phyloP scores from a whole-genome alignment of 2,888 invertebrate genomes.

The Seira musarum region DNA sequence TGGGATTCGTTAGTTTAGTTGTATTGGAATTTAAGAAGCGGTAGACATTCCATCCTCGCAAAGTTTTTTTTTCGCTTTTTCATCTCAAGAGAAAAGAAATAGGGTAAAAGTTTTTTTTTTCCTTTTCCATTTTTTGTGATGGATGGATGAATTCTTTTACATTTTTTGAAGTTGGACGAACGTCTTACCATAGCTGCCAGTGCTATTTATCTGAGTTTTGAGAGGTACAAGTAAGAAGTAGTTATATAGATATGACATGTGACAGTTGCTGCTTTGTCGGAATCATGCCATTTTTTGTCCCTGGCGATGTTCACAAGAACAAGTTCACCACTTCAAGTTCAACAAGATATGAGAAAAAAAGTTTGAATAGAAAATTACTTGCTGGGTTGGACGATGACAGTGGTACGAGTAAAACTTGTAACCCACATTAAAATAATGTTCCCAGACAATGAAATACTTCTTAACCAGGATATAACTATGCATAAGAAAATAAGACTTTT shows the following conservation, averaged over 20 bases:
- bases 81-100: not conserved
- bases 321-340: not conserved
- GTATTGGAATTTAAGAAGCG: too few relatives aligned
- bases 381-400: not conserved
- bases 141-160: slow-evolving; percentile 42
- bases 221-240: slow-evolving; percentile 3
- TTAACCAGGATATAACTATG: too few relatives aligned
- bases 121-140: not conserved
- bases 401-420: not conserved
- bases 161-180: slow-evolving; percentile 15
- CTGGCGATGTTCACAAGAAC: too few relatives aligned
- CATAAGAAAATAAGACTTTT: too few relatives aligned
- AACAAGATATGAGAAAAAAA: not conserved
- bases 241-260: slow-evolving; percentile 33
- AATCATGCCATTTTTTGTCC: not conserved
- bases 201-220: not conserved
- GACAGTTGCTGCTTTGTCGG: slow-evolving; percentile 29
- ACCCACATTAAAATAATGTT: not conserved
- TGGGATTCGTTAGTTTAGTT: not conserved
- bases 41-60: not conserved
- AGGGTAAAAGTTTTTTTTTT: slow-evolving; percentile 30
- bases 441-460: not conserved
- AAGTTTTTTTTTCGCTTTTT: not conserved
- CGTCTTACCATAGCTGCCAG: too few relatives aligned
- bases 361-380: not conserved